A percentile compares a stretch with the other conserved stretches of the same genome.
Evolutionary conservation across 1,140 invertebrate genomes (phyloP).

Genomic region (Thaumetopoea pityocampa): DNA sequence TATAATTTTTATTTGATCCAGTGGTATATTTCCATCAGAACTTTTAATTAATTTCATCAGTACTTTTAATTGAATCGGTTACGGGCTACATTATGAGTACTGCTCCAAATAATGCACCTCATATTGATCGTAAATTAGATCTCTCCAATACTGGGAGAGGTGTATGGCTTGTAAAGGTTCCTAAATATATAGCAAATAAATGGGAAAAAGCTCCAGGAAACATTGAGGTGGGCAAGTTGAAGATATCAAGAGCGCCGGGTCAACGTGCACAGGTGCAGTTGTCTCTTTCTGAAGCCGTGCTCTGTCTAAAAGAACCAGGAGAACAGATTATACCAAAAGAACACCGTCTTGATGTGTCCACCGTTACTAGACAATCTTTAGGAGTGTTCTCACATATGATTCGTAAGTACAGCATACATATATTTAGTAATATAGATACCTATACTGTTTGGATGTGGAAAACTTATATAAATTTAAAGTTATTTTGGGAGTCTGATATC

Average conservation of each 20-base stretch:
- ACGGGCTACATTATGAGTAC: slow-evolving; percentile 44
- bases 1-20: no score
- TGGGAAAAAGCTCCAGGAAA: slow-evolving; percentile 89
- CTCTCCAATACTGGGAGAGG: slow-evolving; percentile 91
- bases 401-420: slow-evolving; percentile 80
- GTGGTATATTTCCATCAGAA: no score
- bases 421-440: no score
- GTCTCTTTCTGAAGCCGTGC: slow-evolving; percentile 77
- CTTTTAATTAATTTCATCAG: no score
- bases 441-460: no score
- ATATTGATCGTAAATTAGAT: slow-evolving; percentile 87
- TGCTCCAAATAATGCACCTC: slow-evolving; percentile 47
- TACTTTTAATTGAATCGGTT: no score
- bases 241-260: slow-evolving; percentile 76
- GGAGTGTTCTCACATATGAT: slow-evolving; percentile 91
- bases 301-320: slow-evolving; percentile 82
- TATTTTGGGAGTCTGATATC: no score
- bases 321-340: slow-evolving; percentile 90
- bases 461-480: no score
- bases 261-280: slow-evolving; percentile 77
- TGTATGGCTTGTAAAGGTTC: slow-evolving; percentile 97
- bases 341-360: slow-evolving; percentile 92
- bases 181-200: slow-evolving; percentile 95
- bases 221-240: slow-evolving; percentile 78
- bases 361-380: slow-evolving; percentile 90